These are phyloP conservation scores for Chelonia mydas DNA, from an alignment of 2,797 vertebrate genomes.

Conservation along the genomic window DNA sequence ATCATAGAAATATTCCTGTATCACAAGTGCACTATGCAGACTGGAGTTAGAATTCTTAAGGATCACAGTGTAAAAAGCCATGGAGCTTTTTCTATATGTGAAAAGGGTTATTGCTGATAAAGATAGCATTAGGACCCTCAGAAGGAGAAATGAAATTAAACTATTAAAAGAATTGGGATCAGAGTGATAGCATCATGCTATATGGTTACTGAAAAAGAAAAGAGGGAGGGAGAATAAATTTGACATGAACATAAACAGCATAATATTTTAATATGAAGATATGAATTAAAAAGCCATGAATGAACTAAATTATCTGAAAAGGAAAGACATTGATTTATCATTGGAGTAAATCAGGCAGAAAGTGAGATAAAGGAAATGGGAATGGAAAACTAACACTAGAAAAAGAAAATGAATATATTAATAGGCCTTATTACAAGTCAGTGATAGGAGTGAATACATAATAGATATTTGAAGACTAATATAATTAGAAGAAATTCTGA, in stretches of 20 bases:
- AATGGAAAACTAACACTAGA: constrained; percentile 58
- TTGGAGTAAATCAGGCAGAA: constrained; percentile 54
- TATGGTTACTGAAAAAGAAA: constrained; percentile 11
- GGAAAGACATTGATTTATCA: constrained; percentile 48
- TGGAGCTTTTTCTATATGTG: background rate
- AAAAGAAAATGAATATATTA: constrained; percentile 70
- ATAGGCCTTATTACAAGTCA: constrained; percentile 56
- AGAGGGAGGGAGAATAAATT: background rate
- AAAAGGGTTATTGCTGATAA: constrained; percentile 7
- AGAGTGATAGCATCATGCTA: constrained; percentile 4
- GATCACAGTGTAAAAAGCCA: background rate
- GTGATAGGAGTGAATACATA: constrained; percentile 26
- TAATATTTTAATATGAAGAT: constrained; percentile 43
- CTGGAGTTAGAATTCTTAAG: background rate
- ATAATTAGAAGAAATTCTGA: constrained; percentile 44
- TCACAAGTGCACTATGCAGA: background rate
- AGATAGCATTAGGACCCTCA: background rate
- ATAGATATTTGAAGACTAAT: constrained; percentile 40
- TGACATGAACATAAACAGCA: constrained; percentile 32
- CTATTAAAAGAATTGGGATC: constrained; percentile 17
- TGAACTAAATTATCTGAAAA: constrained; percentile 55
- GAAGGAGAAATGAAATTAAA: constrained; percentile 47
- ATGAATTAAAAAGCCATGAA: constrained; percentile 52
- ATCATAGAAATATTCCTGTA: background rate
- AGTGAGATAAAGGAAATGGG: constrained; percentile 52